These are phyloP conservation scores for Zaprionus vittiger DNA, from an alignment of 1,140 invertebrate species.

Conservation along the genomic window DNA sequence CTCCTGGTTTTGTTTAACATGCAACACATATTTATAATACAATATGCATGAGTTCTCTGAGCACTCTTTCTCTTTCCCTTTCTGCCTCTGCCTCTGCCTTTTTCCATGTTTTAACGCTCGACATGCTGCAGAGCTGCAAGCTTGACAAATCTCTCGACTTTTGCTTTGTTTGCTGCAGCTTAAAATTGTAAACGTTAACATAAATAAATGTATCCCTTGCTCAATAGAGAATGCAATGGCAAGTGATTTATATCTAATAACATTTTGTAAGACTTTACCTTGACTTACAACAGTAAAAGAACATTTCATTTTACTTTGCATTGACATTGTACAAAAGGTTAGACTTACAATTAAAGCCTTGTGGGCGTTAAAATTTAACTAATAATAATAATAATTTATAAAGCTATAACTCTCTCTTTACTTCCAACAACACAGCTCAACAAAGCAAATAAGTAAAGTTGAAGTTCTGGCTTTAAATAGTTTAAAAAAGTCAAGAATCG, in stretches of 20 bases:
- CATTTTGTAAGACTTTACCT: not conserved
- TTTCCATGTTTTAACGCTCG: conserved; percentile 6
- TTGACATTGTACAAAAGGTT: too few species aligned
- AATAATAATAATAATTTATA: too few species aligned
- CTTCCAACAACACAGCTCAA: too few species aligned
- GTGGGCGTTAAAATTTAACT: too few species aligned
- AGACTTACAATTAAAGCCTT: too few species aligned
- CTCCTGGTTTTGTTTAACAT: conserved; percentile 40
- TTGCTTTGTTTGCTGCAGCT: not conserved
- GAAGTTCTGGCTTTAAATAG: too few species aligned
- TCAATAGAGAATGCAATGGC: not conserved
- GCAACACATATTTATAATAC: conserved; percentile 67
- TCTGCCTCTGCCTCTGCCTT: not conserved
- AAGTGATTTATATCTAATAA: not conserved
- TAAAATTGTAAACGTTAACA: conserved; percentile 2
- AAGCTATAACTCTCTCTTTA: too few species aligned
- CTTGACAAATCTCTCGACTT: conserved; percentile 33
- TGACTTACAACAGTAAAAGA: too few species aligned
- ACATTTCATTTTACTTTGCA: too few species aligned
- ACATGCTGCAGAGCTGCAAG: conserved; percentile 20
- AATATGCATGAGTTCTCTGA: conserved; percentile 64
- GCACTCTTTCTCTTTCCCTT: not conserved
- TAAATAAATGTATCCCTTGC: conserved; percentile 1
- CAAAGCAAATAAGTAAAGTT: too few species aligned
- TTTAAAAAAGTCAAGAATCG: too few species aligned